phyloP scores from a whole-genome alignment of 2,797 vertebrate species.

The Acrossocheilus fasciatus region DNA sequence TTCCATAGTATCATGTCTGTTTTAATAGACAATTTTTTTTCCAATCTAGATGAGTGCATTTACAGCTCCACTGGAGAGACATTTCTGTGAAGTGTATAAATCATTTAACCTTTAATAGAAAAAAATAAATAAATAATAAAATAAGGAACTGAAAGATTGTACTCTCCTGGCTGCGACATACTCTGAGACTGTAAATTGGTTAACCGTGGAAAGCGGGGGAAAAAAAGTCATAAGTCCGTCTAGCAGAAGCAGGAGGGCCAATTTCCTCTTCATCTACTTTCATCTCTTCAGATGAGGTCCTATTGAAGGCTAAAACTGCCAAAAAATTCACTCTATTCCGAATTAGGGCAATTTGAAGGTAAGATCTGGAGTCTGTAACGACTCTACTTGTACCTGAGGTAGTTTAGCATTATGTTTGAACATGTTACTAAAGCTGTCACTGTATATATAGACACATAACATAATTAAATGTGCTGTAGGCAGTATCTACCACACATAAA shows the following conservation, averaged over 20 bases:
- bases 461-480: constrained; percentile 1
- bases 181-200: background rate
- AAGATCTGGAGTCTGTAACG: background rate
- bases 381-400: background rate
- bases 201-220: background rate
- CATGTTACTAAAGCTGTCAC: background rate
- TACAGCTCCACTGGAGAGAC: background rate
- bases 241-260: background rate
- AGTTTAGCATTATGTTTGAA: background rate
- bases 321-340: background rate
- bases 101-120: background rate
- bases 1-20: background rate
- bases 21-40: background rate
- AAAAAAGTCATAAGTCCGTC: background rate
- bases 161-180: background rate
- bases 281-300: background rate
- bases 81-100: background rate
- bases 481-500: background rate
- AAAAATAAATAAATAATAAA: background rate
- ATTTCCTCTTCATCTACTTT: constrained; percentile 6
- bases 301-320: background rate
- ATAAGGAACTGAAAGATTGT: background rate
- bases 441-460: background rate
- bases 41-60: background rate
- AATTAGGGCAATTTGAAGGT: background rate